Base-by-base conservation (phyloP, 2,113 vertebrate species). In the Ifrita kowaldi region DNA sequence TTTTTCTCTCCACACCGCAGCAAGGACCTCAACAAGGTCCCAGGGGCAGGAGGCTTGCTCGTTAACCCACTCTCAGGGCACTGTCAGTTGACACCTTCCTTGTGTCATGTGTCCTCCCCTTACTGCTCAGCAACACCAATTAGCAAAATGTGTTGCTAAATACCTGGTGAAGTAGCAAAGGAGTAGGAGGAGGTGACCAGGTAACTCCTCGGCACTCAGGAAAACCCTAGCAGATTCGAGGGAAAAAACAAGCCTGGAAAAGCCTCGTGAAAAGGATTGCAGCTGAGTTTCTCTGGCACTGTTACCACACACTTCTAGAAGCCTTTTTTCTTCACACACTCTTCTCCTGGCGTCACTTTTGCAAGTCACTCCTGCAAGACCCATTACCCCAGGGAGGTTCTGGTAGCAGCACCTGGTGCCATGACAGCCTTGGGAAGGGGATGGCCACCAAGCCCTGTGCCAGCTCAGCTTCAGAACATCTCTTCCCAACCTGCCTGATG, bases 61-160 rank as follows among this genome's bases (percentile, higher is more conserved):
- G 0, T 81, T 93, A 83, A 78, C 47, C 68, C 2, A 4, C 42
- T 91, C 89, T 81, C 64, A 27, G 59, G n/a, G 47, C 80, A 74
- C 71, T 35, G 5, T 30, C 1, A 16, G 53, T 52, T 84, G 59
- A 35, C 24, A 87, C 75, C 46, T 81, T 49, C 65, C 2, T 3
- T 28, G 57, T 50, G 57, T 53, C 16, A 6, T 21, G 74, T 41
- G 50, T 37, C 22, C 33, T 47, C 19, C 32, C 33, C n/a, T 39
- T 10, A 33, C 71, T 73, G 60, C 82, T 88, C 85, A 87, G 84
- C 76, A 55, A 16, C 42, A 71, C 93, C 95, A 93, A 92, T 95
- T 92, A 91, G 86, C 75, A 81, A 85, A 95, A 96, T 26, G 46
- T 17, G 8, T 91, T 95, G 96, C 93, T 94, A 96, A 97, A 94